Evolutionary conservation across 2,113 vertebrate species (phyloP).

Genomic region (Hipposideros armiger): DNA sequence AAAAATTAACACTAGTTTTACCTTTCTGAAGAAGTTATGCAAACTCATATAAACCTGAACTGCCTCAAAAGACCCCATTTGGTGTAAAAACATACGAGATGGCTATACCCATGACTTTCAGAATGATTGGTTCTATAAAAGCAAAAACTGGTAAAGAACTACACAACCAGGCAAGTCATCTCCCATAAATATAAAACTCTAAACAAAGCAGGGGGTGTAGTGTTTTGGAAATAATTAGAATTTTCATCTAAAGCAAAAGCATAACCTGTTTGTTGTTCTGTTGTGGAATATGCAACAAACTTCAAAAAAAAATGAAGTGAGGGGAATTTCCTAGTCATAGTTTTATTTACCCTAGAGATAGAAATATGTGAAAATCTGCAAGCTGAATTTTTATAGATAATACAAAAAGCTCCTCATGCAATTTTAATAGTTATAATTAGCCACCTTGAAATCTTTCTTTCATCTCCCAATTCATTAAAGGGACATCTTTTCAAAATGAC

Average conservation of each 20-base stretch:
- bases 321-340: background rate
- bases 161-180: background rate
- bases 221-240: background rate
- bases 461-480: slow-evolving; percentile 61
- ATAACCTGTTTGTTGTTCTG: background rate
- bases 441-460: slow-evolving; percentile 69
- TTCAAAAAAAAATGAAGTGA: background rate
- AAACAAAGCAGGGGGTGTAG: background rate
- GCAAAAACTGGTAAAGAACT: slow-evolving; percentile 21
- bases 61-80: background rate
- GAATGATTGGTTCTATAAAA: slow-evolving; percentile 22
- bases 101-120: background rate
- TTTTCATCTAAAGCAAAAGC: slow-evolving; percentile 39
- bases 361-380: slow-evolving; percentile 49
- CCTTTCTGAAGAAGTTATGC: background rate
- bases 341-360: slow-evolving; percentile 66
- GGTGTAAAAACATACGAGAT: background rate
- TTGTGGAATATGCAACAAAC: background rate
- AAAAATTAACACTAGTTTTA: background rate
- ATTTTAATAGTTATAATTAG: slow-evolving; percentile 75
- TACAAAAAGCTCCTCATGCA: slow-evolving; percentile 54
- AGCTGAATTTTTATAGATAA: slow-evolving; percentile 59
- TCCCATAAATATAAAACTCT: background rate
- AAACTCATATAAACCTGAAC: background rate
- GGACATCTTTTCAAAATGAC: background rate